Evolutionary conservation across 2,797 vertebrate genomes (phyloP).

Genomic region (Pangasius djambal): DNA sequence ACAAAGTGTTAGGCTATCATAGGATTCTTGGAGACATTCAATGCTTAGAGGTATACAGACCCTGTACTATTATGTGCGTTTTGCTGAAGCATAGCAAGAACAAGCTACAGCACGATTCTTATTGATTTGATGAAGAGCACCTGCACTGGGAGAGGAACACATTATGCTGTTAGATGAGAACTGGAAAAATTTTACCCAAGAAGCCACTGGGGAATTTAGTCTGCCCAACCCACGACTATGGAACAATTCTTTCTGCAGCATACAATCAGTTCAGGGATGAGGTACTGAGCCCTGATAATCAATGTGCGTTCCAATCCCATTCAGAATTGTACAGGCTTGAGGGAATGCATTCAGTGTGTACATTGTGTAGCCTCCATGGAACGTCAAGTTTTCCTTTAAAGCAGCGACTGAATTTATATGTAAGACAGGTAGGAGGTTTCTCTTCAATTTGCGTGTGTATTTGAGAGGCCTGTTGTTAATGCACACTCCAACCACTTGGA

Average conservation of each 20-base stretch:
- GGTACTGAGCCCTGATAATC: constrained; percentile 5
- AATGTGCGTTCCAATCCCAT: background rate
- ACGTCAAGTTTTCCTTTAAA: background rate
- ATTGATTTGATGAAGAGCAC: background rate
- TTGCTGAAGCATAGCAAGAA: background rate
- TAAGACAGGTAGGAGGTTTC: background rate
- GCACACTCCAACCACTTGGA: background rate
- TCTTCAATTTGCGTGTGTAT: background rate
- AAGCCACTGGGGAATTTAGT: background rate
- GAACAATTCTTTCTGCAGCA: constrained; percentile 21
- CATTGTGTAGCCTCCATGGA: background rate
- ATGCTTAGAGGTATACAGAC: background rate
- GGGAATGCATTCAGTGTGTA: background rate
- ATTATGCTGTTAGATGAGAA: constrained; percentile 15
- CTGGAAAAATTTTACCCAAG: constrained; percentile 17
- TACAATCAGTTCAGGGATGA: background rate
- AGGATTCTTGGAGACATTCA: background rate
- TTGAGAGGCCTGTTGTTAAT: constrained; percentile 12
- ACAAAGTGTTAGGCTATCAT: background rate
- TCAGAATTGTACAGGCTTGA: background rate
- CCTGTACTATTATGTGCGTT: background rate
- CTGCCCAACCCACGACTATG: background rate
- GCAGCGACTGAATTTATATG: constrained; percentile 4
- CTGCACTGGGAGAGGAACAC: background rate
- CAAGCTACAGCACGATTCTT: background rate